Conservation (phyloP, 2,113 vertebrate species). For the Glareola pratincola region DNA sequence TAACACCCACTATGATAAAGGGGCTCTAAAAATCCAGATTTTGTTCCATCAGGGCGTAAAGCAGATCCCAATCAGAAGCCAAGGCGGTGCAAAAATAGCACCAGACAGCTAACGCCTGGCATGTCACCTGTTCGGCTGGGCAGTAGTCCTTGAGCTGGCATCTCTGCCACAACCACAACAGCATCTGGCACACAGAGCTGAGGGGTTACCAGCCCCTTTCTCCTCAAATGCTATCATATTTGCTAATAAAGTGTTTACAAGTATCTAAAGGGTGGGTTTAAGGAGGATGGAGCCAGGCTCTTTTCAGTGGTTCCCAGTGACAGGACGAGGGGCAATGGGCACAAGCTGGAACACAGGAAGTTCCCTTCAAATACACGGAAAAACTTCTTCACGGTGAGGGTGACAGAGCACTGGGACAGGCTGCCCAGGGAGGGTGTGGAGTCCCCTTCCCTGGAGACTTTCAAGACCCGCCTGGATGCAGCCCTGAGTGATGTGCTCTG, state of each 20-base stretch:
- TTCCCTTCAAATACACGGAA: no score
- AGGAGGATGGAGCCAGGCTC: no score
- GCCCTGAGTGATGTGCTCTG: no score
- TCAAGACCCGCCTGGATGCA: no score
- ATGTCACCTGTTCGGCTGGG: background rate
- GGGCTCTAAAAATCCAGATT: background rate
- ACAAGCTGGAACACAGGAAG: no score
- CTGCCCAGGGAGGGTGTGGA: no score
- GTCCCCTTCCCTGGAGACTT: no score
- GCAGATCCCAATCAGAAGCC: background rate
- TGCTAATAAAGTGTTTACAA: background rate
- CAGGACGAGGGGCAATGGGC: no score
- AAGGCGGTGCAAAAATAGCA: background rate
- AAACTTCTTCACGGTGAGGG: no score
- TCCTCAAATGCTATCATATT: background rate
- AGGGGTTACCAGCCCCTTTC: background rate
- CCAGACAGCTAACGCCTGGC: background rate
- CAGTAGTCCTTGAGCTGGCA: background rate
- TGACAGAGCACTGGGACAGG: no score
- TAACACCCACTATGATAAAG: background rate
- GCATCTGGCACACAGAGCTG: rapidly evolving
- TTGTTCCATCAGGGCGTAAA: background rate
- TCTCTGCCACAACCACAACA: background rate
- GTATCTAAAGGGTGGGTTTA: no score
- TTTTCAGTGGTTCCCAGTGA: no score